Percentiles rank a stretch among this genome's conserved stretches.
These are phyloP conservation scores for Hippolais icterina DNA, from an alignment of 2,113 vertebrate genomes.

Conservation along the genomic window DNA sequence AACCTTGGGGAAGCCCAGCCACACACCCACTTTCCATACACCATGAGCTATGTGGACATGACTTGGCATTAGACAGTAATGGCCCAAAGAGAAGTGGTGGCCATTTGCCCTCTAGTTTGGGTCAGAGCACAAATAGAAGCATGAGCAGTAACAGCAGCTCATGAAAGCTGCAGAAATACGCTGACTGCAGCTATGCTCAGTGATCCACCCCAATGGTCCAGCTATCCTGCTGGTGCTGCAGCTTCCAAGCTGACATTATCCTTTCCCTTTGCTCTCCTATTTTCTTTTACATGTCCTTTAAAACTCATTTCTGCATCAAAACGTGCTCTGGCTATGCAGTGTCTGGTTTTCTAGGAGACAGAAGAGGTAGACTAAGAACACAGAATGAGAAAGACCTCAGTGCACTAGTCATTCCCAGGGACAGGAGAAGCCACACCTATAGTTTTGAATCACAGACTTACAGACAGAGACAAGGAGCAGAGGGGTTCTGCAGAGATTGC, in stretches of 20 bases:
- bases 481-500: not conserved
- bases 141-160: not conserved
- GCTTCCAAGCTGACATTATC: not conserved
- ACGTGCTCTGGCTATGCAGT: not conserved
- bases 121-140: not conserved
- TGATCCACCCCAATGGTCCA: rapidly evolving
- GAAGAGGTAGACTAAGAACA: not conserved
- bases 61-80: not conserved
- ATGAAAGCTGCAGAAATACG: not conserved
- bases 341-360: not conserved
- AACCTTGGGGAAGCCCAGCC: rapidly evolving
- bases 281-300: not conserved
- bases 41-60: not conserved
- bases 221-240: not conserved
- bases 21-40: rapidly evolving
- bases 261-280: not conserved
- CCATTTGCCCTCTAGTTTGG: not conserved
- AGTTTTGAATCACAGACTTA: not conserved
- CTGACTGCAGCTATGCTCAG: rapidly evolving
- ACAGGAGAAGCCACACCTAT: too few species aligned
- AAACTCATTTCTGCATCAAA: not conserved
- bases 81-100: not conserved
- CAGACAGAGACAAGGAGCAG: rapidly evolving
- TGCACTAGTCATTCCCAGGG: not conserved
- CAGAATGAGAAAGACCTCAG: not conserved